Evolutionary conservation across 2,797 vertebrate species (phyloP).

Genomic region (Amniataba percoides): DNA sequence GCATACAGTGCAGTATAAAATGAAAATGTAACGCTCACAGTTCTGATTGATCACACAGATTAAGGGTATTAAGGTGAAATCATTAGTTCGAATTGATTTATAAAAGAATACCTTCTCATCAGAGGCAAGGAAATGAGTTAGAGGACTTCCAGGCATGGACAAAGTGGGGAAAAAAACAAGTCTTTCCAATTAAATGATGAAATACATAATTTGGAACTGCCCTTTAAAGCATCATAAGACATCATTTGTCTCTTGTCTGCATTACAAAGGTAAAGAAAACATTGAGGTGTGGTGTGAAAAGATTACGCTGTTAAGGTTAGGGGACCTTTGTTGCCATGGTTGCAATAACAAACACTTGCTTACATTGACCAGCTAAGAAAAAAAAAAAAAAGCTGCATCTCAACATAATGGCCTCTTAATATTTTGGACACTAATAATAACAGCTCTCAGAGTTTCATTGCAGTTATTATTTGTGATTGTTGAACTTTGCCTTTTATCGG

Average conservation of each 20-base stretch:
- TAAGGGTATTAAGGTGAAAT: conserved; percentile 22
- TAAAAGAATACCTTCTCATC: conserved; percentile 1
- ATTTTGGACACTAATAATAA: conserved; percentile 1
- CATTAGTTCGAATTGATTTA: conserved; percentile 33
- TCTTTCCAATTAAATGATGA: not conserved
- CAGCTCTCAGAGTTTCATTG: not conserved
- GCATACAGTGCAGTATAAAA: conserved; percentile 6
- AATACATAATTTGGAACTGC: not conserved
- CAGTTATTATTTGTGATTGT: conserved; percentile 28
- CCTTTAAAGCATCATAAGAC: not conserved
- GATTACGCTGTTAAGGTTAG: not conserved
- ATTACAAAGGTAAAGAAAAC: not conserved
- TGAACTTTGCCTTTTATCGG: conserved; percentile 38
- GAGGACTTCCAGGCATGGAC: conserved; percentile 9
- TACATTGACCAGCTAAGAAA: not conserved
- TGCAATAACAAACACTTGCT: not conserved
- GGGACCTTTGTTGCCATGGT: not conserved
- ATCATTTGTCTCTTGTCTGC: not conserved
- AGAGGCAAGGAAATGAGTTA: conserved; percentile 15
- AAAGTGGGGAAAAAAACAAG: conserved; percentile 11
- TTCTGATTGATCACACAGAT: conserved; percentile 13
- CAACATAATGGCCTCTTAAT: conserved; percentile 5
- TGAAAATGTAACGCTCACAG: not conserved
- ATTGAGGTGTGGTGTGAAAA: not conserved
- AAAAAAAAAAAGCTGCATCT: not conserved